These are phyloP conservation scores for Scopus umbretta DNA, from an alignment of 2,113 vertebrate species.

Conservation along the genomic window DNA sequence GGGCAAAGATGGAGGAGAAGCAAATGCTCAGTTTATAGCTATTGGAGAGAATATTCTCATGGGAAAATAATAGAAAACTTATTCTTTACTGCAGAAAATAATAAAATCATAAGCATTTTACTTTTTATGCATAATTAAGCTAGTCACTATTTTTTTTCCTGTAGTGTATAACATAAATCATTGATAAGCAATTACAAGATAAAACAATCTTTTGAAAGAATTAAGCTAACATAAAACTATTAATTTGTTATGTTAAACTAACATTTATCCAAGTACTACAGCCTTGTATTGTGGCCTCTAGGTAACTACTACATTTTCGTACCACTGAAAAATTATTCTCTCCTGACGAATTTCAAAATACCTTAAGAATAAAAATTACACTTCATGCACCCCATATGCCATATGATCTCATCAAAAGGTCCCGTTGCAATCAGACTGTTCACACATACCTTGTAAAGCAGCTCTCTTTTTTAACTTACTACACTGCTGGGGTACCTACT, in stretches of 20 bases:
- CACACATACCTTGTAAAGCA: not conserved
- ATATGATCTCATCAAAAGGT: not conserved
- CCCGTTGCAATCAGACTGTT: not conserved
- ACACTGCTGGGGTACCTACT: not conserved
- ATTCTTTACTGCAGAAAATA: not conserved
- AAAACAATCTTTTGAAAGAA: not conserved
- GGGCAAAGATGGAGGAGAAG: not conserved
- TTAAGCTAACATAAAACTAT: slow-evolving; percentile 8
- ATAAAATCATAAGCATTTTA: not conserved
- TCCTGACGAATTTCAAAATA: not conserved
- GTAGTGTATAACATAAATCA: not conserved
- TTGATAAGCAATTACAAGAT: not conserved
- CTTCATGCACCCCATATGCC: accelerated
- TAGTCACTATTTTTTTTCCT: not conserved
- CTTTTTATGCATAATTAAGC: not conserved
- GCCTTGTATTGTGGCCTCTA: not conserved
- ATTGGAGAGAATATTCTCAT: not conserved
- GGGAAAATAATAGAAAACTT: not conserved
- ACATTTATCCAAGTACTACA: slow-evolving; percentile 1
- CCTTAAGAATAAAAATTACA: not conserved
- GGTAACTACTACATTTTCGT: not conserved
- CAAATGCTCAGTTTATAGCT: not conserved
- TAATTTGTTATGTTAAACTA: not conserved
- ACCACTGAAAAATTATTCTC: not conserved
- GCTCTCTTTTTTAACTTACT: not conserved